Percentiles rank a stretch among this genome's conserved stretches.
phyloP scores from a whole-genome alignment of 2,888 invertebrate genomes.

The Drosophila greeni region DNA sequence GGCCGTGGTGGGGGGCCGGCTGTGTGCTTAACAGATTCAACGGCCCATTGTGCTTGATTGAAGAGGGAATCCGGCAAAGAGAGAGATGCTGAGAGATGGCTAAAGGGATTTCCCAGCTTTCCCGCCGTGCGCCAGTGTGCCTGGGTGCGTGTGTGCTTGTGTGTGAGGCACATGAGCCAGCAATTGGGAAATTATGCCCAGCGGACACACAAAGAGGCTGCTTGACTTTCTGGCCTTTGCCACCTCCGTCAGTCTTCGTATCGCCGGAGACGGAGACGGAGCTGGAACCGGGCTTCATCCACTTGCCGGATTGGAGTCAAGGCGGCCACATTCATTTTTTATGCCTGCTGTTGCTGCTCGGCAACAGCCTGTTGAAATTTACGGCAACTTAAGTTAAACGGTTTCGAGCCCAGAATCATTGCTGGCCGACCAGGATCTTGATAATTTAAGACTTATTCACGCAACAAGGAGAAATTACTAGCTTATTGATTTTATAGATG shows the following conservation, averaged over 20 bases:
- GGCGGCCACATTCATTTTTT: slow-evolving; percentile 54
- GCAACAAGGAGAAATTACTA: not conserved
- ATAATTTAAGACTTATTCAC: not conserved
- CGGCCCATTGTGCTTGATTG: slow-evolving; percentile 58
- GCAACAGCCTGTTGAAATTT: slow-evolving; percentile 48
- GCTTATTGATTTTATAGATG: not conserved
- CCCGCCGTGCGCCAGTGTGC: not conserved
- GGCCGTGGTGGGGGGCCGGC: slow-evolving; percentile 33
- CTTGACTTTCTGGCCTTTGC: slow-evolving; percentile 57
- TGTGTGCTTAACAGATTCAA: slow-evolving; percentile 44
- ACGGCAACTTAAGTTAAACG: slow-evolving; percentile 63
- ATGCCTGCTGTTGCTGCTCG: slow-evolving; percentile 46
- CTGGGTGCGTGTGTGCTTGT: slow-evolving; percentile 16
- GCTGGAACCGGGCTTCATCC: slow-evolving; percentile 29
- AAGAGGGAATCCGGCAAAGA: slow-evolving; percentile 41
- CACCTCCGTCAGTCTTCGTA: slow-evolving; percentile 31
- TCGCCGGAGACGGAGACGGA: slow-evolving; percentile 8
- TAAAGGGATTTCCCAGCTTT: slow-evolving; percentile 36
- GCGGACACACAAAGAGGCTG: slow-evolving; percentile 50
- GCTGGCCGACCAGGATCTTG: not conserved
- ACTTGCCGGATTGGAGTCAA: slow-evolving; percentile 38
- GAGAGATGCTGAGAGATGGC: slow-evolving; percentile 34
- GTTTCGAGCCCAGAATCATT: slow-evolving; percentile 1
- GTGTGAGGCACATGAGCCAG: slow-evolving; percentile 63
- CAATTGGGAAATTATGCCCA: slow-evolving; percentile 76